Base-by-base conservation (phyloP, 2,113 vertebrate species). In the Coptodon rendalli region DNA sequence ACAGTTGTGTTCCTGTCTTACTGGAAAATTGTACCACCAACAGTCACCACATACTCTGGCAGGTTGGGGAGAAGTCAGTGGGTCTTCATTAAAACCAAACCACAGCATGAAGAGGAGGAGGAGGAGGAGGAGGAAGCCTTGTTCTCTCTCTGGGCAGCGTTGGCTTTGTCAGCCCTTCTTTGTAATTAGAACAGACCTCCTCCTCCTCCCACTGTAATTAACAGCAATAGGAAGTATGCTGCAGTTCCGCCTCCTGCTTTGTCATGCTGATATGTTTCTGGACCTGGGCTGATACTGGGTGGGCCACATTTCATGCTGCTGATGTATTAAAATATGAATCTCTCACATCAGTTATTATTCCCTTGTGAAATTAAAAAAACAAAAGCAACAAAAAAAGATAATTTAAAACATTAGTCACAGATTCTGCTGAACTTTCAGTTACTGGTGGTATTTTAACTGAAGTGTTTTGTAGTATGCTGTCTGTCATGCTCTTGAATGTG, bases 151-250 rank as follows among this genome's bases (percentile, higher is more conserved):
- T 83, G 83, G 84, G 90, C 89, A 81, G 89, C 29, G 19, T 45
- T 81, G 76, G 91, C 91, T 92, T 91, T 57, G 90, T 94, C 95
- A 89, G 94, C 91, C 91, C 87, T 93, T 92, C 94, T 91, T 90
- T 93, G 91, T 94, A 94, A 96, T 96, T 94, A 95, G 81, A 91
- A 89, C 79, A 88, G 90, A 92, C 89, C 85, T 91, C 92, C 89
- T 86, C 87, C 89, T 88, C 82, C 91, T 91, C 85, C 83, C 85
- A 57, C 86, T 87, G 86, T 94, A 95, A 95, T 95, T 94, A 94
- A 91, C 93, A 93, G 86, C 81, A 89, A 91, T 85, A 86, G 90
- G 89, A 91, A 88, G 91, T 91, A 85, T 93, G 86, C 80, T 86
- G 90, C 92, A 89, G 91, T 88, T 90, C 87, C 86, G 79, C 89